phyloP scores from a whole-genome alignment of 2,113 vertebrate genomes.

The Mobula hypostoma region DNA sequence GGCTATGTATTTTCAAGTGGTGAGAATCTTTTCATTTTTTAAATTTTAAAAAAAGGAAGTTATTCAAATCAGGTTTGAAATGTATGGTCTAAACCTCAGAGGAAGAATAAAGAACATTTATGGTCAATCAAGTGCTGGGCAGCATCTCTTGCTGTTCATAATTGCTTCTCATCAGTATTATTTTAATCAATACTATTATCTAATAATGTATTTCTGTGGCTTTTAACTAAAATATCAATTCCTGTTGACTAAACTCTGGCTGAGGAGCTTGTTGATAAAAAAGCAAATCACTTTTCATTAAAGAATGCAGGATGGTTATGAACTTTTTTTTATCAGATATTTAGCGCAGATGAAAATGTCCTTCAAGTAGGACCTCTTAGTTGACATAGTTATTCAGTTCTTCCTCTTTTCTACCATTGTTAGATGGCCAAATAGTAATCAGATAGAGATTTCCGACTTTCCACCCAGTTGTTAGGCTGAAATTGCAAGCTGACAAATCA shows the following conservation, averaged over 20 bases:
- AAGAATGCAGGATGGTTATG: neutral
- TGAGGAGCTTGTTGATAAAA: neutral
- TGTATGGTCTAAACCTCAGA: neutral
- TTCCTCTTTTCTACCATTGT: neutral
- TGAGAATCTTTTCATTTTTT: neutral
- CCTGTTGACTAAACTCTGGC: neutral
- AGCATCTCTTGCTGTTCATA: neutral
- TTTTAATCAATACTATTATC: conserved; percentile 21
- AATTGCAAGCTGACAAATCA: neutral
- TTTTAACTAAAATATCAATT: neutral
- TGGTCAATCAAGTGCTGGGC: neutral
- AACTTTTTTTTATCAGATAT: neutral
- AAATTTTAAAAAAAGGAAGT: neutral
- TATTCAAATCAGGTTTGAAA: too few species aligned
- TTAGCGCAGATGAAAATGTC: neutral
- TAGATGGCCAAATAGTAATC: neutral
- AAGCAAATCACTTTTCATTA: neutral
- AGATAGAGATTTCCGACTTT: neutral
- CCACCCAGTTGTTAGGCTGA: neutral
- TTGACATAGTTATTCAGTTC: neutral
- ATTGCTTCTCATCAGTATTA: neutral
- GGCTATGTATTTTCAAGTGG: neutral
- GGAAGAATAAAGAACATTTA: neutral
- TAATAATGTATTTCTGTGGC: neutral
- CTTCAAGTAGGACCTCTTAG: neutral